Conservation (phyloP, 2,113 vertebrate species). For the Paedocypris sp. region DNA sequence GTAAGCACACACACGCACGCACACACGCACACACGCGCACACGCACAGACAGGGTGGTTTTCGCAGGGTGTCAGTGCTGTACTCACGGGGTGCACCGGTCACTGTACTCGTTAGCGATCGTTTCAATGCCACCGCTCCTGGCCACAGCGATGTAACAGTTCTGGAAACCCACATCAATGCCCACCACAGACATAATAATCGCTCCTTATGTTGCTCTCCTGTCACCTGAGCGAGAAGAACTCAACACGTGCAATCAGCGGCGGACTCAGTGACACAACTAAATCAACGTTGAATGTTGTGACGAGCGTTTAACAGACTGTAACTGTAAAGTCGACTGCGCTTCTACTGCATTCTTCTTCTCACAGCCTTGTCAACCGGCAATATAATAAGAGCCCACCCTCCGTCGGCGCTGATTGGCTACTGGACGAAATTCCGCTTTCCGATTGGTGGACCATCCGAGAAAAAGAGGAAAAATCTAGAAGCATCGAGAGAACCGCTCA, state of each 20-base stretch:
- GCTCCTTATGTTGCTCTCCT: constrained; percentile 24
- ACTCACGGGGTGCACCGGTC: constrained; percentile 95
- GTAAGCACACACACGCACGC: constrained; percentile 48
- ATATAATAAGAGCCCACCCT: constrained; percentile 43
- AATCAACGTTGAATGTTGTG: too few species aligned
- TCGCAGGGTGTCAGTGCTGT: constrained; percentile 33
- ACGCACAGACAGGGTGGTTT: constrained; percentile 32
- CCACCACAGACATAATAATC: constrained; percentile 87
- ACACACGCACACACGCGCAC: too few species aligned
- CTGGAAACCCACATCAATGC: constrained; percentile 87
- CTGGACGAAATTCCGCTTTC: not conserved
- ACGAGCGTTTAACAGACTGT: constrained; percentile 50
- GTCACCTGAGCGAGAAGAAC: constrained; percentile 12
- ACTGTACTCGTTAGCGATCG: constrained; percentile 90
- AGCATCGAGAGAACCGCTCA: constrained; percentile 31
- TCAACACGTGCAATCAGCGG: constrained; percentile 13
- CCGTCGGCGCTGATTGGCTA: constrained; percentile 40
- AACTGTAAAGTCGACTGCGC: constrained; percentile 44
- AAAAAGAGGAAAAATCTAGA: constrained; percentile 60
- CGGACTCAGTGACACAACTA: too few species aligned
- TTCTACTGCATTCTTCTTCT: constrained; percentile 56
- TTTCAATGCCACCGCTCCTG: constrained; percentile 87
- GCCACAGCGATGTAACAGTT: constrained; percentile 90
- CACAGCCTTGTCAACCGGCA: constrained; percentile 39
- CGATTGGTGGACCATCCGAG: constrained; percentile 47